These are phyloP conservation scores for Stictocephala bisonia DNA, from an alignment of 2,888 invertebrate species.

Conservation along the genomic window DNA sequence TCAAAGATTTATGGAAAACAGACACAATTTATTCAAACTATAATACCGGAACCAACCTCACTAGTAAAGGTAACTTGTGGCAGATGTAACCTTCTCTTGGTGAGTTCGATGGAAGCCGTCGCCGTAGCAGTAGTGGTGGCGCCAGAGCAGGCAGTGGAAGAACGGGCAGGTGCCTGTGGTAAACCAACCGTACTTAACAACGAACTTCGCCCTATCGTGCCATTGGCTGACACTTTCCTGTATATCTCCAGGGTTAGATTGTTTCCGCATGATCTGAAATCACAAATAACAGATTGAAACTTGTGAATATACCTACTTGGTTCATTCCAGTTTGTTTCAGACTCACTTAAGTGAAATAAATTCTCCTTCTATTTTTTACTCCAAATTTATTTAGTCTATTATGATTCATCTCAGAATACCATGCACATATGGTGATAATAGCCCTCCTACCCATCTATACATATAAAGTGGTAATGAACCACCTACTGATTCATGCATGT, in stretches of 20 bases:
- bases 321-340: too few relatives aligned
- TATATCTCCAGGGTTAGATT: slow-evolving; percentile 79
- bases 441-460: too few relatives aligned
- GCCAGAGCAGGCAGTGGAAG: slow-evolving; percentile 79
- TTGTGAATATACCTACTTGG: too few relatives aligned
- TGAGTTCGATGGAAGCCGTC: slow-evolving; percentile 64
- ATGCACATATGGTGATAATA: too few relatives aligned
- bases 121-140: slow-evolving; percentile 71
- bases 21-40: slow-evolving; percentile 69
- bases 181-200: slow-evolving; percentile 47
- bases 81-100: slow-evolving; percentile 74
- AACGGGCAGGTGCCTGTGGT: slow-evolving; percentile 60
- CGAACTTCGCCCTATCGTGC: slow-evolving; percentile 62
- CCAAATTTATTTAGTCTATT: too few relatives aligned
- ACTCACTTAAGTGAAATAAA: too few relatives aligned
- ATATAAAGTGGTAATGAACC: too few relatives aligned
- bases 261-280: slow-evolving; percentile 75
- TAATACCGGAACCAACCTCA: slow-evolving; percentile 91
- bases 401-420: too few relatives aligned
- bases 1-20: too few relatives aligned
- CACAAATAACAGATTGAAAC: too few relatives aligned
- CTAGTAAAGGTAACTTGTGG: slow-evolving; percentile 89
- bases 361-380: too few relatives aligned
- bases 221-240: slow-evolving; percentile 68
- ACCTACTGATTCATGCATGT: too few relatives aligned